phyloP scores from a whole-genome alignment of 1,140 invertebrate species.

The Octopus sinensis region DNA sequence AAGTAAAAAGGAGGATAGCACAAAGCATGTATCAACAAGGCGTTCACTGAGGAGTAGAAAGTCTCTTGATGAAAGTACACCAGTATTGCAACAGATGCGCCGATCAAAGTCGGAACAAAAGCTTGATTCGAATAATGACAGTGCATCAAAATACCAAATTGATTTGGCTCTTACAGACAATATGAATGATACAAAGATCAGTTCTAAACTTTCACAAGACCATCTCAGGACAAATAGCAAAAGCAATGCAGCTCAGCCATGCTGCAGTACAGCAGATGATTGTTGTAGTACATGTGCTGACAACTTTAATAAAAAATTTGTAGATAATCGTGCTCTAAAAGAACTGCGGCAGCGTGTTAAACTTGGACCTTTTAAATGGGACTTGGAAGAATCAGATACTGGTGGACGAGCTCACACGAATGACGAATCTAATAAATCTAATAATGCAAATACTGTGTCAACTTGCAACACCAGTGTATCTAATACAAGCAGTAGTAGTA shows the following conservation, averaged over 20 bases:
- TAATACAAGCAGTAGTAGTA: background rate
- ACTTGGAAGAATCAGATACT: conserved; percentile 7
- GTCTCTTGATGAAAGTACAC: background rate
- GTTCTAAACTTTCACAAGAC: background rate
- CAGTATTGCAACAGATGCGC: background rate
- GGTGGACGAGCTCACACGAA: background rate
- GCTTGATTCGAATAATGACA: background rate
- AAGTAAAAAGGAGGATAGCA: background rate
- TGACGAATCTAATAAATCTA: background rate
- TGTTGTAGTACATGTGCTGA: background rate
- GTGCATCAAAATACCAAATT: background rate
- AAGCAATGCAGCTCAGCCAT: background rate
- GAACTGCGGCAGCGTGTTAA: conserved; percentile 9
- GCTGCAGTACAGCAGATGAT: background rate
- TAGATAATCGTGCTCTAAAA: conserved; percentile 12
- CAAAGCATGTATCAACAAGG: background rate
- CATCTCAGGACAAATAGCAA: background rate
- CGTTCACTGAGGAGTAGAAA: background rate
- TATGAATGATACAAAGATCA: background rate
- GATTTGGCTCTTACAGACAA: background rate
- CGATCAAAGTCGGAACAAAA: conserved; percentile 4
- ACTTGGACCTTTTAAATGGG: conserved; percentile 12
- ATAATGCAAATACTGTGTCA: background rate
- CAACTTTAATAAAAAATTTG: background rate
- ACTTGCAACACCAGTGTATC: background rate